A percentile compares a stretch with the other conserved stretches of the same genome.
Conservation (phyloP, 2,797 vertebrate genomes). For the Acrossocheilus fasciatus region DNA sequence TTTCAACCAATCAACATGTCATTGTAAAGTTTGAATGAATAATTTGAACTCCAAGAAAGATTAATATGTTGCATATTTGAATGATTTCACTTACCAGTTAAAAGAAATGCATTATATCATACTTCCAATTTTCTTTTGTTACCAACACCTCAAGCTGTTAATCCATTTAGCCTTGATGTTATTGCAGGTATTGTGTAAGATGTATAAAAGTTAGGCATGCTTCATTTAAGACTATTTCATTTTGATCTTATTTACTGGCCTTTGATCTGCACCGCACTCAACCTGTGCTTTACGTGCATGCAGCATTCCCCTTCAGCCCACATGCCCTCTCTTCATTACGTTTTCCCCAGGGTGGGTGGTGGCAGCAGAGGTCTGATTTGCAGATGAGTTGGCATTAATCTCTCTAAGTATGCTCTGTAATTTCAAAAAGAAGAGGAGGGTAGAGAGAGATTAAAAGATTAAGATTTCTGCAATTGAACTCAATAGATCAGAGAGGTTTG, state of each 20-base stretch:
- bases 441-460: slow-evolving; percentile 78
- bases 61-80: background rate
- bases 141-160: slow-evolving; percentile 3
- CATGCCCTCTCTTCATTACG: background rate
- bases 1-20: background rate
- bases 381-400: slow-evolving; percentile 75
- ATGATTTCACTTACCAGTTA: background rate
- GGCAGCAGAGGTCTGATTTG: slow-evolving; percentile 66
- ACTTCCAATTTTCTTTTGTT: background rate
- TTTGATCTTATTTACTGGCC: slow-evolving; percentile 18
- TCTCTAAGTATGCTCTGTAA: slow-evolving; percentile 75
- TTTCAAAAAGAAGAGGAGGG: slow-evolving; percentile 67
- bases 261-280: slow-evolving; percentile 20
- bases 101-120: background rate
- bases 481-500: slow-evolving; percentile 65
- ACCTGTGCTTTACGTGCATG: slow-evolving; percentile 8
- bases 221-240: slow-evolving; percentile 27
- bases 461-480: slow-evolving; percentile 74
- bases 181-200: background rate
- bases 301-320: background rate
- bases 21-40: background rate
- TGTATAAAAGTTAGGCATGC: slow-evolving; percentile 26
- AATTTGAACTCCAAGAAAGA: background rate
- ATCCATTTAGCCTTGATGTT: background rate
- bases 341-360: slow-evolving; percentile 48